These are phyloP conservation scores for Caenorhabditis inopinata DNA, from an alignment of 1,140 invertebrate species.

Conservation along the genomic window DNA sequence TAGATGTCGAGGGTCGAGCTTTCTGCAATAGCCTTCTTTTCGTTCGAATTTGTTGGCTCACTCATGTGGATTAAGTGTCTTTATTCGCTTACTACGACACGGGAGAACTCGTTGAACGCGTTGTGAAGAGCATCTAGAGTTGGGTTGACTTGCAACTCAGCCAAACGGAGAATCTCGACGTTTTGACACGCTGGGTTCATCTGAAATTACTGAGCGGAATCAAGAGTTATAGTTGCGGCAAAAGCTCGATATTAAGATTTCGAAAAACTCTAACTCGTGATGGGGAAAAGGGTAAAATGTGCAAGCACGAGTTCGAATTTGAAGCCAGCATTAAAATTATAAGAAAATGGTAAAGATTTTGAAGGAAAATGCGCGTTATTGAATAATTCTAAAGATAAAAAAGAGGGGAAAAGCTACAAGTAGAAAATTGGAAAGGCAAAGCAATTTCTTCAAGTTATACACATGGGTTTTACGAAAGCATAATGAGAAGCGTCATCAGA, in stretches of 20 bases:
- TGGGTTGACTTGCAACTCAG: neutral
- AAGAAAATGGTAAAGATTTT: no score
- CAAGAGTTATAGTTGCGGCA: no score
- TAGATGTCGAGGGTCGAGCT: neutral
- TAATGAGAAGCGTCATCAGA: constrained; percentile 25
- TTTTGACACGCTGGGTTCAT: neutral
- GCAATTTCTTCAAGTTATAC: constrained; percentile 27
- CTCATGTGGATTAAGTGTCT: neutral
- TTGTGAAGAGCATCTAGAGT: neutral
- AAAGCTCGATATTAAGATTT: no score
- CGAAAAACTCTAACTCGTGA: no score
- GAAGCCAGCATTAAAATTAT: no score
- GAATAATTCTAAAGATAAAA: constrained; percentile 12
- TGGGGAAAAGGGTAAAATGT: no score
- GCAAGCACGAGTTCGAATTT: no score
- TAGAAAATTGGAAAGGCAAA: neutral
- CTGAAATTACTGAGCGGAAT: no score
- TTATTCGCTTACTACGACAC: neutral
- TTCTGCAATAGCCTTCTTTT: neutral
- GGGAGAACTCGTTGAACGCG: neutral
- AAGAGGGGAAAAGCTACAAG: neutral
- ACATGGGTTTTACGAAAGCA: constrained; percentile 18
- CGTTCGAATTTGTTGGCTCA: neutral
- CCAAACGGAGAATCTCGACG: neutral
- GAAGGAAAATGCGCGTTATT: neutral